Base-by-base conservation (phyloP, 2,888 invertebrate genomes). In the Tanytarsus gracilentus region DNA sequence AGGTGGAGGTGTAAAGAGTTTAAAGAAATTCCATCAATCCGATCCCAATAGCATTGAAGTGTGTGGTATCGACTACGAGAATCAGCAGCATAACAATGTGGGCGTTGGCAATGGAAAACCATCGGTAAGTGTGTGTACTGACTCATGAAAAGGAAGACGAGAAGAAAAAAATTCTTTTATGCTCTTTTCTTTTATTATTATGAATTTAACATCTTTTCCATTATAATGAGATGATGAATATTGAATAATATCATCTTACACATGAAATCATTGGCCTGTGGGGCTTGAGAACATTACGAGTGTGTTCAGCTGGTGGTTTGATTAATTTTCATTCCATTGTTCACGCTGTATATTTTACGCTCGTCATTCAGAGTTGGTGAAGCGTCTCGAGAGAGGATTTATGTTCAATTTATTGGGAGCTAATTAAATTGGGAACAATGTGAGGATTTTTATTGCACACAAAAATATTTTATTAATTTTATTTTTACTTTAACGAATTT, bases 11-110 rank as follows among this genome's bases (percentile, higher is more conserved):
- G n/a, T n/a, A n/a, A n/a, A n/a, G n/a, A 29, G 26, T 18, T 23
- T 44, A n/a, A 69, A 69, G 63, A 66, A 66, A 53, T 23, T 66
- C 64, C 69, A 72, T 61, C 68, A 71, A 60, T 72, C 67, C 61
- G 72, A 73, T 67, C 70, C 69, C 21, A 72, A 73, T 65, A 71
- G 70, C 64, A 73, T 73, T 36, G 73, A 73, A 63, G 67, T 74
- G 5, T 74, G 73, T 67, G n/a, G n/a, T 18, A 62, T 64, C 29
- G 73, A 72, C 29, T 70, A 69, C 62, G 70, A 69, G 61, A 66
- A 59, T 33, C 39, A 49, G 14, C 29, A 52, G n/a, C 29, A 39
- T 33, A 44, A 58, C 9, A 25, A 48, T 58, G 48, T 48, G 25
- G 48, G 58, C 29, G 58, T 58, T 11, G 30, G 21, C 21, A 44